Conservation (phyloP, 1,140 invertebrate genomes). For the Camponotus pennsylvanicus region DNA sequence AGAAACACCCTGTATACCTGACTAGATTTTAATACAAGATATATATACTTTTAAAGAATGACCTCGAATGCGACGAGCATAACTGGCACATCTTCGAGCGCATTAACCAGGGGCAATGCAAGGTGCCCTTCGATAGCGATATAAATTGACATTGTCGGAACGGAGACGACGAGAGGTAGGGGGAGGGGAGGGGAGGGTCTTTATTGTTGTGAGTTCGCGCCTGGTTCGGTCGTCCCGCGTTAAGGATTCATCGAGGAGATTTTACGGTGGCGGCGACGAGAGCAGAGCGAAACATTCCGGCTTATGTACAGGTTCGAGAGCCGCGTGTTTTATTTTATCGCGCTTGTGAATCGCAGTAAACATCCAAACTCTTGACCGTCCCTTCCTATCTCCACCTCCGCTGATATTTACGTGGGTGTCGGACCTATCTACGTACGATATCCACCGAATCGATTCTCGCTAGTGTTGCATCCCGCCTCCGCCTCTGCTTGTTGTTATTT, state of each 20-base stretch:
- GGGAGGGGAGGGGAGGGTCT: neutral
- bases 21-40: neutral
- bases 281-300: slow-evolving; percentile 51
- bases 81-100: neutral
- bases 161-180: neutral
- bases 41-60: neutral
- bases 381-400: slow-evolving; percentile 5
- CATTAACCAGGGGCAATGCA: slow-evolving; percentile 17
- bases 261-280: neutral
- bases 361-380: slow-evolving; percentile 46
- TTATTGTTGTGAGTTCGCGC: slow-evolving; percentile 36
- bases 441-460: slow-evolving; percentile 16
- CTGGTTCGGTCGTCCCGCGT: slow-evolving; percentile 3
- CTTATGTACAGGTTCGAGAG: slow-evolving; percentile 28
- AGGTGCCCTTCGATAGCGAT: slow-evolving; percentile 37
- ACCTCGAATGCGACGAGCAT: neutral
- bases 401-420: neutral
- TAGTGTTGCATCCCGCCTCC: neutral
- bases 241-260: slow-evolving; percentile 65
- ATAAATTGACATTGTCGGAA: slow-evolving; percentile 46
- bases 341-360: slow-evolving; percentile 63
- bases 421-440: neutral
- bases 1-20: no score
- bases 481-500: no score
- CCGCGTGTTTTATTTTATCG: slow-evolving; percentile 61